A percentile compares a stretch with the other conserved stretches of the same genome.
Evolutionary conservation across 2,888 invertebrate species (phyloP).

Genomic region (Dolichomitus sp.): DNA sequence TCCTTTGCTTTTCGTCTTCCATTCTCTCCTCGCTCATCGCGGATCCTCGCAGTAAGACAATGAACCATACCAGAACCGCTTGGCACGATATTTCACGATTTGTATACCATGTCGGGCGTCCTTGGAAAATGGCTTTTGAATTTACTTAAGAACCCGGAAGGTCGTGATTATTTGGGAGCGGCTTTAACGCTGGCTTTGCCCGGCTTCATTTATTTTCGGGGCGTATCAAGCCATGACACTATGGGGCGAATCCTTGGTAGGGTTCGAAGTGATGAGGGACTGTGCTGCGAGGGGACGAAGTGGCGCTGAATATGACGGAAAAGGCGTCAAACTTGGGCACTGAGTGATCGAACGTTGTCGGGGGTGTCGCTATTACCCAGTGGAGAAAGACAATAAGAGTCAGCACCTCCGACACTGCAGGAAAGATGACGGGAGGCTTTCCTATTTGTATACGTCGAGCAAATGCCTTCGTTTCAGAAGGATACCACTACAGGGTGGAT

Average conservation of each 20-base stretch:
- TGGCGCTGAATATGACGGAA: slow-evolving; percentile 29
- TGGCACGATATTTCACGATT: slow-evolving; percentile 56
- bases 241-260: slow-evolving; percentile 23
- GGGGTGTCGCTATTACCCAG: slow-evolving; percentile 33
- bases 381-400: slow-evolving; percentile 38
- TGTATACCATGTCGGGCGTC: slow-evolving; percentile 7
- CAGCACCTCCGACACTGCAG: slow-evolving; percentile 1
- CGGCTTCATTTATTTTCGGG: slow-evolving; percentile 52
- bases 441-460: slow-evolving; percentile 39
- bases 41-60: slow-evolving; percentile 48
- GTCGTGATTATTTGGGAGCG: not conserved
- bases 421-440: slow-evolving; percentile 33
- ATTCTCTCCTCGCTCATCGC: slow-evolving; percentile 30
- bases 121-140: slow-evolving; percentile 50
- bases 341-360: slow-evolving; percentile 32
- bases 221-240: slow-evolving; percentile 18
- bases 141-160: slow-evolving; percentile 57
- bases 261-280: slow-evolving; percentile 33
- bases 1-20: slow-evolving; percentile 7
- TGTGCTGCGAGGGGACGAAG: slow-evolving; percentile 9
- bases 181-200: not conserved
- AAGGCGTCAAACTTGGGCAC: slow-evolving; percentile 39
- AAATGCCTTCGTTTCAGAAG: slow-evolving; percentile 6
- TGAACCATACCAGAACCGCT: slow-evolving; percentile 32
- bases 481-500: slow-evolving; percentile 17